phyloP scores from a whole-genome alignment of 2,797 vertebrate genomes.

The Morus bassanus region DNA sequence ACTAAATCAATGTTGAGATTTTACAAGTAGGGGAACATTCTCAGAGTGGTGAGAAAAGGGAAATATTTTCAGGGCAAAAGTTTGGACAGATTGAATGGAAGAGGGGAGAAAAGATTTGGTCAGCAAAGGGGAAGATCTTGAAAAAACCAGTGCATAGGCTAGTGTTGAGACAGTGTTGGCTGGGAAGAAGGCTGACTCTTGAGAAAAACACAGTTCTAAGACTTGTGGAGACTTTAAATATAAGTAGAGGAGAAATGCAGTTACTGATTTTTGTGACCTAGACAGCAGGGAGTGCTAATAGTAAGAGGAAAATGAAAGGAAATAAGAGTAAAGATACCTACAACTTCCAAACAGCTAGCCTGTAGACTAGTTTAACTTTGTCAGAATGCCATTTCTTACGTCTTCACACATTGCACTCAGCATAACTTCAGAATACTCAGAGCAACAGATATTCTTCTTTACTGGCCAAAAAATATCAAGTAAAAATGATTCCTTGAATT shows the following conservation, averaged over 20 bases:
- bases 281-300: slow-evolving; percentile 10
- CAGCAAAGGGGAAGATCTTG: background rate
- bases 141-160: background rate
- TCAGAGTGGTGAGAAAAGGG: background rate
- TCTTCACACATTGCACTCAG: background rate
- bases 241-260: background rate
- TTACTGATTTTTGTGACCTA: background rate
- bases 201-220: background rate
- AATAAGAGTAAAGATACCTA: background rate
- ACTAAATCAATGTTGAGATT: background rate
- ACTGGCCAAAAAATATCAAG: background rate
- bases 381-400: background rate
- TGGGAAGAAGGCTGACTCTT: background rate
- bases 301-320: background rate
- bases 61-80: background rate
- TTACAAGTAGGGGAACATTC: background rate
- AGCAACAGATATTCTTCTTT: background rate
- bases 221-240: background rate
- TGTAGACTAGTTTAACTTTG: background rate
- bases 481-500: background rate
- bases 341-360: background rate
- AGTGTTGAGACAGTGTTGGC: background rate
- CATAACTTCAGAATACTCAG: background rate
- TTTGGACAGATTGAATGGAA: background rate
- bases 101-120: background rate